These are phyloP conservation scores for Nomada goodeniana DNA, from an alignment of 2,888 invertebrate species.

Conservation along the genomic window DNA sequence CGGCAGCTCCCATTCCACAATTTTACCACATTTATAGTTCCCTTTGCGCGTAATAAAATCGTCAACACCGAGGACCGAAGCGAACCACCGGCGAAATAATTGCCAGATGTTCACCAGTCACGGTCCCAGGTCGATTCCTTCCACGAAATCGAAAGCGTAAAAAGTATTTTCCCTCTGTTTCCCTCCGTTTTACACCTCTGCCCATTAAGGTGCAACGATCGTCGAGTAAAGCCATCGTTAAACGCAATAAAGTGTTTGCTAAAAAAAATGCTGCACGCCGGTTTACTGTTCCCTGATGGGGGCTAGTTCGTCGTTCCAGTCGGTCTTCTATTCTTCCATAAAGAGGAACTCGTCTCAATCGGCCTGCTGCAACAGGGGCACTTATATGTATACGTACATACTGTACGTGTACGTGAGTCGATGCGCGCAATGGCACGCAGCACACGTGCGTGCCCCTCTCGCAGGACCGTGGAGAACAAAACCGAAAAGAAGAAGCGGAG, in stretches of 20 bases:
- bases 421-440: slow-evolving; percentile 24
- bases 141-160: neutral
- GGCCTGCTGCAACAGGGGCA: slow-evolving; percentile 4
- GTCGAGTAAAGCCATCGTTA: neutral
- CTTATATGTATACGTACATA: slow-evolving; percentile 28
- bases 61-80: too few species aligned
- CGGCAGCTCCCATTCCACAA: too few species aligned
- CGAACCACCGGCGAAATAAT: too few species aligned
- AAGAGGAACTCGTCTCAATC: slow-evolving; percentile 51
- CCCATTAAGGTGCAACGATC: neutral
- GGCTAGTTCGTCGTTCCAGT: slow-evolving; percentile 25
- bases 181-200: neutral
- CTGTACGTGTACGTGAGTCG: slow-evolving; percentile 1
- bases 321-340: slow-evolving; percentile 56
- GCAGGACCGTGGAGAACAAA: slow-evolving; percentile 52
- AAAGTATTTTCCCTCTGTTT: neutral
- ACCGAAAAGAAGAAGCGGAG: slow-evolving; percentile 66
- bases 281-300: slow-evolving; percentile 1
- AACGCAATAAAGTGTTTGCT: neutral
- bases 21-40: too few species aligned
- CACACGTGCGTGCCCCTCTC: slow-evolving; percentile 28
- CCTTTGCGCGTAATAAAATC: too few species aligned
- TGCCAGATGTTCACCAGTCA: too few species aligned
- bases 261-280: neutral
- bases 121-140: neutral